Evolutionary conservation across 2,113 vertebrate genomes (phyloP).

Genomic region (Petromus typicus): DNA sequence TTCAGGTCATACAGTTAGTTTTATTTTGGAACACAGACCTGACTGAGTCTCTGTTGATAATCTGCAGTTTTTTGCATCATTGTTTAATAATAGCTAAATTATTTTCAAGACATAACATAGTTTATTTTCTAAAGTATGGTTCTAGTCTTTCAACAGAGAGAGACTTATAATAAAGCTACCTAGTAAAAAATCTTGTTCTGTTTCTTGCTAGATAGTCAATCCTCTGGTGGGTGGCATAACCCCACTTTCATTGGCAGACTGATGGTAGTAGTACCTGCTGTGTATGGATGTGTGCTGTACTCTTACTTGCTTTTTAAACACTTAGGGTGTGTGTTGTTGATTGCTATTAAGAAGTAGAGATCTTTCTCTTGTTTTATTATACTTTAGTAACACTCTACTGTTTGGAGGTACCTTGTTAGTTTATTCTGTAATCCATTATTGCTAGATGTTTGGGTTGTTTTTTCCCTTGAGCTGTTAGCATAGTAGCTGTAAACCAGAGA

Average conservation of each 20-base stretch:
- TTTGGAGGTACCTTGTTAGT: not conserved
- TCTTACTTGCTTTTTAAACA: not conserved
- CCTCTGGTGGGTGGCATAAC: not conserved
- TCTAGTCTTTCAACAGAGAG: not conserved
- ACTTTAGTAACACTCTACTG: not conserved
- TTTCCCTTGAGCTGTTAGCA: not conserved
- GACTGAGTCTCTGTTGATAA: not conserved
- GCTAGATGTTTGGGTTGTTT: not conserved
- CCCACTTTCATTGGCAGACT: not conserved
- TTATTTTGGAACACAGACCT: not conserved
- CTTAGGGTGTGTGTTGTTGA: not conserved
- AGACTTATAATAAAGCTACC: not conserved
- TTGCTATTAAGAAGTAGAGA: not conserved
- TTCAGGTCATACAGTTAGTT: not conserved
- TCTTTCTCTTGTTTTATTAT: not conserved
- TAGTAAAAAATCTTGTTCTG: not conserved
- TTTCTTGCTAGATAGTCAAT: not conserved
- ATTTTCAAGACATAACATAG: not conserved
- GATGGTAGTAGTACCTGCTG: not conserved
- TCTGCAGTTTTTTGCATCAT: not conserved
- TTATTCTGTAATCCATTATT: not conserved
- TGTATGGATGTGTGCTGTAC: fast-evolving
- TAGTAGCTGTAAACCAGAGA: not conserved
- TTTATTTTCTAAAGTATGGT: not conserved
- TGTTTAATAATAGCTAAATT: not conserved